A percentile compares a stretch with the other conserved stretches of the same genome.
Evolutionary conservation across 2,888 invertebrate genomes (phyloP).

Genomic region (Metallyticus violacea): DNA sequence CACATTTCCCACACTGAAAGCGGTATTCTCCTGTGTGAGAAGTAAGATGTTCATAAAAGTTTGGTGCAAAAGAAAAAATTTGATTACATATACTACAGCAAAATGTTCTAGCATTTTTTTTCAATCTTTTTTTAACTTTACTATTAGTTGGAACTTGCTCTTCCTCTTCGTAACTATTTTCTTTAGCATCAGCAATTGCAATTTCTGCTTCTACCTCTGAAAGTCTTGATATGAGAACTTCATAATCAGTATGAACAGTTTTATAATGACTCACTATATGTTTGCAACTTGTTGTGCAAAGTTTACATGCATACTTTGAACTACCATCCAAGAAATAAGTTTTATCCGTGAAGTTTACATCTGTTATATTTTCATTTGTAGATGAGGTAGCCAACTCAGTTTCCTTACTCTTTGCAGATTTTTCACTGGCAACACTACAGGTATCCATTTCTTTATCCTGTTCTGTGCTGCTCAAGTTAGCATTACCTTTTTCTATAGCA

Average conservation of each 20-base stretch:
- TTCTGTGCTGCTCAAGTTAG: not conserved
- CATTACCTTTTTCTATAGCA: not conserved
- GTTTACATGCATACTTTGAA: constrained; percentile 54
- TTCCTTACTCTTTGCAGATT: not conserved
- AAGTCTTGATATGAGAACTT: constrained; percentile 63
- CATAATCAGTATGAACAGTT: constrained; percentile 60
- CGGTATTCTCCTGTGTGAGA: constrained; percentile 77
- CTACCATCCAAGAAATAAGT: constrained; percentile 33
- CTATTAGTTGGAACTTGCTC: constrained; percentile 20
- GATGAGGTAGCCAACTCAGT: not conserved
- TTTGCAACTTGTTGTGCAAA: constrained; percentile 58
- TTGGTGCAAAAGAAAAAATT: constrained; percentile 19
- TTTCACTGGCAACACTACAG: not conserved
- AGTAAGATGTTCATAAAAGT: constrained; percentile 70
- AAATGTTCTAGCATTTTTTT: not conserved
- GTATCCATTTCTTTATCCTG: not conserved
- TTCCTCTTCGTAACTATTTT: constrained; percentile 46
- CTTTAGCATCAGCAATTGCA: constrained; percentile 56
- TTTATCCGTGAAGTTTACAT: not conserved
- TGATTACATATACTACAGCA: constrained; percentile 31
- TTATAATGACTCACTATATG: constrained; percentile 67
- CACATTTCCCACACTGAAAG: constrained; percentile 62
- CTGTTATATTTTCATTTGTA: not conserved
- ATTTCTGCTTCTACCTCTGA: constrained; percentile 51
- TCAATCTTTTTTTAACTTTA: not conserved